phyloP scores from a whole-genome alignment of 2,797 vertebrate genomes.

The Leucoraja ocellata region DNA sequence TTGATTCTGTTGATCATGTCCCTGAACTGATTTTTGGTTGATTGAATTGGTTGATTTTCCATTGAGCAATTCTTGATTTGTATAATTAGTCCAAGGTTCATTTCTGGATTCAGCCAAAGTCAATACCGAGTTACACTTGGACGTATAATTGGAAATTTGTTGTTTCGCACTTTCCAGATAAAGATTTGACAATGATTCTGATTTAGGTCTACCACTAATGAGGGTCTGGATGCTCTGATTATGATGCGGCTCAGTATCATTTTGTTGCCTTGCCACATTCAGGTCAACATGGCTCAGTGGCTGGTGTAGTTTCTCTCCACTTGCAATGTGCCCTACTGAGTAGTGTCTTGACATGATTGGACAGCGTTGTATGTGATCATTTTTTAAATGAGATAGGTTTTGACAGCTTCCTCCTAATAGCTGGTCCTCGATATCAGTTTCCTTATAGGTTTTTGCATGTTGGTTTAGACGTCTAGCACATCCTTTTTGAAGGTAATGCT shows the following conservation, averaged over 20 bases:
- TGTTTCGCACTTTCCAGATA: slow-evolving; percentile 40
- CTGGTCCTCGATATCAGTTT: slow-evolving; percentile 37
- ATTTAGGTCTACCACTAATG: slow-evolving; percentile 37
- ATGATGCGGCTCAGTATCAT: slow-evolving; percentile 6
- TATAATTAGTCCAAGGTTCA: background rate
- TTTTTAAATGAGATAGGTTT: slow-evolving; percentile 55
- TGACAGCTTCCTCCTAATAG: slow-evolving; percentile 63
- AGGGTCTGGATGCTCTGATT: background rate
- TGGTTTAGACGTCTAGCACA: slow-evolving; percentile 45
- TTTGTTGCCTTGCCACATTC: slow-evolving; percentile 36
- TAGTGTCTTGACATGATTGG: slow-evolving; percentile 61
- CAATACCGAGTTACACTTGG: slow-evolving; percentile 43
- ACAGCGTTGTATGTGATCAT: slow-evolving; percentile 40
- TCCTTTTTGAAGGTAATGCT: slow-evolving; percentile 46
- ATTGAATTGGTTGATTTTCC: slow-evolving; percentile 33
- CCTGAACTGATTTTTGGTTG: slow-evolving; percentile 34
- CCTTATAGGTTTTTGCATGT: slow-evolving; percentile 42
- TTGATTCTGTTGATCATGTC: background rate
- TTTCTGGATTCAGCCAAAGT: slow-evolving; percentile 4
- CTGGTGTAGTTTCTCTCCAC: slow-evolving; percentile 40
- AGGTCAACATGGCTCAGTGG: slow-evolving; percentile 46
- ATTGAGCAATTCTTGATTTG: background rate
- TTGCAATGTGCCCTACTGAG: slow-evolving; percentile 72
- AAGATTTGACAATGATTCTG: slow-evolving; percentile 41
- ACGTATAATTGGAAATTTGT: slow-evolving; percentile 39